phyloP scores from a whole-genome alignment of 2,888 invertebrate species.

The Priocnemis perturbator region DNA sequence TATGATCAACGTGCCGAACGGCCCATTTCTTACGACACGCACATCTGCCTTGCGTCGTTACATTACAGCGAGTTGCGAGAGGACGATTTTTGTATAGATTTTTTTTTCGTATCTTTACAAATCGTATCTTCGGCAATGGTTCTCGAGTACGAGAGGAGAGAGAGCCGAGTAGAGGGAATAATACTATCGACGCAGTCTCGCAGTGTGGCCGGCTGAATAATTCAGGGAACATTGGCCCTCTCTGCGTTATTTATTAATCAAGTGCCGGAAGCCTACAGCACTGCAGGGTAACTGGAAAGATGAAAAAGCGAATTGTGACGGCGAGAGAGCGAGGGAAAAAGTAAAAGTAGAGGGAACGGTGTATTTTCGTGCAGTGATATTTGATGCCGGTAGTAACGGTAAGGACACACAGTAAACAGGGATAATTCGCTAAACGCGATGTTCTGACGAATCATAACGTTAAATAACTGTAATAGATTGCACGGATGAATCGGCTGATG shows the following conservation, averaged over 20 bases:
- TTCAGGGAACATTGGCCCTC: slow-evolving; percentile 52
- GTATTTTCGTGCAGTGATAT: slow-evolving; percentile 12
- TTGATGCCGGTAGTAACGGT: slow-evolving; percentile 22
- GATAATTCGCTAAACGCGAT: slow-evolving; percentile 18
- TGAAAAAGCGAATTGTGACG: not conserved
- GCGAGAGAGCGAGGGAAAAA: not conserved
- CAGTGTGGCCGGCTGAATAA: slow-evolving; percentile 48
- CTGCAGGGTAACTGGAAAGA: slow-evolving; percentile 5
- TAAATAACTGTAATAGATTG: slow-evolving; percentile 1
- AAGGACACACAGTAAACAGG: slow-evolving; percentile 10
- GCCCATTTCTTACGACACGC: no score
- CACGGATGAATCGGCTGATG: no score
- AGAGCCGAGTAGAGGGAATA: slow-evolving; percentile 22
- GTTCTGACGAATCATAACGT: slow-evolving; percentile 24
- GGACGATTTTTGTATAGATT: no score
- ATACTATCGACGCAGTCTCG: slow-evolving; percentile 28
- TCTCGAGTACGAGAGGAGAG: slow-evolving; percentile 8
- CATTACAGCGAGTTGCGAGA: no score
- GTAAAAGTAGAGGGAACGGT: no score
- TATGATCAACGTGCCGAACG: no score
- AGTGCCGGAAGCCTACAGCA: slow-evolving; percentile 19
- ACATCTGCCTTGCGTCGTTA: no score
- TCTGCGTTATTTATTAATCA: slow-evolving; percentile 59
- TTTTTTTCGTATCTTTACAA: no score
- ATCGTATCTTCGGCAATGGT: not conserved